Evolutionary conservation across 2,888 invertebrate species (phyloP), one percentile per base, ranked within the genome.

Genomic region (Drosophila picticornis): DNA sequence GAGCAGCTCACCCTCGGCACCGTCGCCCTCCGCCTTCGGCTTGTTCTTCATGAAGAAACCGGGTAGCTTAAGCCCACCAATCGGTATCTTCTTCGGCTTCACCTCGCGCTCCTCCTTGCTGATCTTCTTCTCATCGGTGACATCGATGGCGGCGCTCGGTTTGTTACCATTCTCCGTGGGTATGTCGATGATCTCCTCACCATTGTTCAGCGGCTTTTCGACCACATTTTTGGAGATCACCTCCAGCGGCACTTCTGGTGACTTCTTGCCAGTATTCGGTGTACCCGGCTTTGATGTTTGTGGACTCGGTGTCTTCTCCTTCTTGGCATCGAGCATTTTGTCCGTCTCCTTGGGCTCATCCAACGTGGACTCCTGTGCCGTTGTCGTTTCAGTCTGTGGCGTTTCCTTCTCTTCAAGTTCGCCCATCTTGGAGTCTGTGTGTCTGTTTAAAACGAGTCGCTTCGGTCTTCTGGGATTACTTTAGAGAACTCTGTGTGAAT

Each of bases 51-150:
- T 96, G 90, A 97, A 97, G 94, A 97, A 97, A 22, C 97, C 97
- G 6, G 97, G 97, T 95, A 97, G 96, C 94, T 97, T 97, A 78
- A 97, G 96, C n/a, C 96, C 97, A 58, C 97, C 97, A 88, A 97
- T 97, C 6, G 97, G 97, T 86, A 97, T 97, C 92, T 96, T 97
- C 92, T 96, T 96, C 69, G 96, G 96, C 90, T 96, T 96, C 38
- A 96, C 96, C 93, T 96, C 96, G 74, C 96, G 95, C 58, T 96
- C 96, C 82, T 96, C 95, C 83, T 95, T 95, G 9, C 94, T 95
- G 36, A 92, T 80, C 75, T 92, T 92, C 62, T 91, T 90, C 31
- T 92, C 92, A 32, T 91, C 92, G 13, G 55, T 32, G 1, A 46
- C 46, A 9, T 80, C 83, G 80, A 51, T 43, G 11, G 55, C 57